Percentiles rank a stretch among this genome's conserved stretches.
Conservation (phyloP, 2,797 vertebrate genomes). For the Leucoraja ocellata region DNA sequence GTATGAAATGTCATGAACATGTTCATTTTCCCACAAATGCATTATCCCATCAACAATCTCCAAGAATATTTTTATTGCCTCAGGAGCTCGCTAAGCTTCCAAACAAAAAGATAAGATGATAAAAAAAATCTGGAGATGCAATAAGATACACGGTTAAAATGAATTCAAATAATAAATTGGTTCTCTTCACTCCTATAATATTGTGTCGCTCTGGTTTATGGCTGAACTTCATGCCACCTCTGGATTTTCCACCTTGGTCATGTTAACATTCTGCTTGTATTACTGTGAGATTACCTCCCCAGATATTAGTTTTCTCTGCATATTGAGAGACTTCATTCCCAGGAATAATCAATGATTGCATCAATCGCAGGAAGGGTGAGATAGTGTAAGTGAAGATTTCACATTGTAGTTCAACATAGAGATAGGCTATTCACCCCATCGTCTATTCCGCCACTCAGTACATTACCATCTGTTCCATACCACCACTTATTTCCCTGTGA, state of each 20-base stretch:
- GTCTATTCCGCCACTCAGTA: no score
- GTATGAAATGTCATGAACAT: background rate
- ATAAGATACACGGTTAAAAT: background rate
- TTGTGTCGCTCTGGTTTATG: background rate
- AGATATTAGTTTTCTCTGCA: background rate
- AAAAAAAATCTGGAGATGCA: background rate
- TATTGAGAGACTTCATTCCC: background rate
- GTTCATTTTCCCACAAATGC: background rate
- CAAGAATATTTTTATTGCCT: no score
- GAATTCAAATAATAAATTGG: background rate
- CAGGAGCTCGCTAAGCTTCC: background rate
- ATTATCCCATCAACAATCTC: background rate
- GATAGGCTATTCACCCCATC: no score
- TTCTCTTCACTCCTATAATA: background rate
- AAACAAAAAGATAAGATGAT: background rate
- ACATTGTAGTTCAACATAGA: no score
- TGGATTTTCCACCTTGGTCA: background rate
- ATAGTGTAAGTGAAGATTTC: background rate
- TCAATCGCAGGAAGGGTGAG: background rate
- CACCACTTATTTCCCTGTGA: no score
- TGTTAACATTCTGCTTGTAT: background rate
- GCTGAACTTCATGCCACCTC: background rate
- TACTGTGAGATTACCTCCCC: no score
- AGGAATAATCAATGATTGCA: background rate
- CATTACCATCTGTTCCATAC: no score